phyloP scores from a whole-genome alignment of 2,797 vertebrate species.

The Siniperca obscura region DNA sequence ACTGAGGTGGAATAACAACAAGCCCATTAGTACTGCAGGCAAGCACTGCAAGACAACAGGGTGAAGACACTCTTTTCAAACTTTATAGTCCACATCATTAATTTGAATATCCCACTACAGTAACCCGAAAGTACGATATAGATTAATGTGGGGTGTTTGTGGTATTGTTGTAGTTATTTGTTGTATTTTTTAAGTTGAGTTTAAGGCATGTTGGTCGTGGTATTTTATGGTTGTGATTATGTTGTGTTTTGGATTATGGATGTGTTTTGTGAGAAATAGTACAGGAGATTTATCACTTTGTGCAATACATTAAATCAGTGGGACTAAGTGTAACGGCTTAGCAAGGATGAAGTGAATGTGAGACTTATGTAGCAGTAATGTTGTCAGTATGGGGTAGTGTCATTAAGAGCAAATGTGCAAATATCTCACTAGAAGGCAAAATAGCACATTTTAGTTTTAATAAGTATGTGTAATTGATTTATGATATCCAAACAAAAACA shows the following conservation, averaged over 20 bases:
- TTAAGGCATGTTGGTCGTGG: not conserved
- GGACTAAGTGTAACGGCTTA: conserved; percentile 20
- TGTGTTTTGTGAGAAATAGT: conserved; percentile 15
- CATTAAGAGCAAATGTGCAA: conserved; percentile 52
- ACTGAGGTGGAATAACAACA: conserved; percentile 63
- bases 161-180: not conserved
- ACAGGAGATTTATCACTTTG: conserved; percentile 22
- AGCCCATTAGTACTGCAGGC: conserved; percentile 60
- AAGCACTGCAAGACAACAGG: conserved; percentile 30
- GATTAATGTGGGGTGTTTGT: not conserved
- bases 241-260: conserved; percentile 22
- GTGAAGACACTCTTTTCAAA: conserved; percentile 49
- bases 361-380: conserved; percentile 66
- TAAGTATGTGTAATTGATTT: conserved; percentile 76
- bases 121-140: conserved; percentile 9
- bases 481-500: conserved; percentile 75
- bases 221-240: conserved; percentile 35
- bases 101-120: conserved; percentile 27
- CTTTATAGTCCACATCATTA: conserved; percentile 55
- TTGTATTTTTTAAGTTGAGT: not conserved
- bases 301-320: conserved; percentile 21
- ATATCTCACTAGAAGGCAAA: conserved; percentile 54
- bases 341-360: conserved; percentile 22
- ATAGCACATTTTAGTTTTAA: conserved; percentile 72
- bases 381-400: conserved; percentile 32